Base-by-base conservation (phyloP, 2,113 vertebrate genomes). In the Ancistrus triradiatus region DNA sequence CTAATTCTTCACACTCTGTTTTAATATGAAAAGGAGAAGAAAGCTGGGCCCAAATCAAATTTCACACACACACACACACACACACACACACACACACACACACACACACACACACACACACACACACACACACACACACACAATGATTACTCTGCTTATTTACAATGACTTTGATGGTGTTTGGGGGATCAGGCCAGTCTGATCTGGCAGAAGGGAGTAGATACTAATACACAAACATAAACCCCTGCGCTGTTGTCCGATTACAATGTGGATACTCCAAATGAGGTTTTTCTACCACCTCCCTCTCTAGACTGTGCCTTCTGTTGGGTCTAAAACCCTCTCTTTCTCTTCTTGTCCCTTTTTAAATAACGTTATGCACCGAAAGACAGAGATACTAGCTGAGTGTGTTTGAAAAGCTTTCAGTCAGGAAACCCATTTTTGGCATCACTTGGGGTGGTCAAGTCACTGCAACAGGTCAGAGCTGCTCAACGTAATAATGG, bases 351-450 rank as follows among this genome's bases (percentile, higher is more conserved):
- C 59, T 51, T 28, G 3, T 67, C 68, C 55, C 18, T 35, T 38
- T 55, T 59, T 56, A 13, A 68, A 49, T 51, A 25, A 35, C 38
- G 33, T 42, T 24, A 42, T 46, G 15, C 40, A 42, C 15, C 10
- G 10, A 61, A 24, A 65, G 15, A 1, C 31, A 28, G 44, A 49
- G 44, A 57, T 38, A 57, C 50, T 86, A 77, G 84, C 82, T 48
- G 1, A 74, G 75, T 83, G 88, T 87, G 89, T 89, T 85, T 82
- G 74, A 78, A 73, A 88, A 83, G 76, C 85, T 85, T 86, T 85
- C 86, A 76, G 78, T 89, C 88, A 81, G 82, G 86, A 88, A 80
- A 79, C 78, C 66, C 70, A n/a, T 56, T 43, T 77, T 74, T 66
- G 25, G 53, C 44, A 62, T 74, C 43, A 68, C 48, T 43, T 27